Evolutionary conservation across 2,888 invertebrate genomes (phyloP), one percentile per base, ranked within the genome.

Genomic region (Ormyrus pomaceus): DNA sequence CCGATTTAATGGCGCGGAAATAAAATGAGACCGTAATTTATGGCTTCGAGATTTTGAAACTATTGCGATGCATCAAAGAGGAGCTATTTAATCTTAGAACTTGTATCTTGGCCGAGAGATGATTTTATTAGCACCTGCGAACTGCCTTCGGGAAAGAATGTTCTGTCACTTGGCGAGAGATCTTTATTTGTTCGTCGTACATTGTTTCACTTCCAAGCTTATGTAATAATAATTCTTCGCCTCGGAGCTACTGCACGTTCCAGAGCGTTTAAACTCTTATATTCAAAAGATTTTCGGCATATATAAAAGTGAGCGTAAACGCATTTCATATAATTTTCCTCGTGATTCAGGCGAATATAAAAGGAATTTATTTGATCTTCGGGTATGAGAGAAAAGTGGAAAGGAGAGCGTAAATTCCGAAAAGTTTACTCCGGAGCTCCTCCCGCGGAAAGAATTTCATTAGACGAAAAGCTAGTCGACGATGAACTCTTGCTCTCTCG

Each of bases 391-490:
- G 69, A 72, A 34, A 62, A 65, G 50, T 58, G 53, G 65, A 46
- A 13, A 62, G 56, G 46, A 56, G 13, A 34, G 19, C 77, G 69
- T 75, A 64, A 80, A 80, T 80, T 59, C 65, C 59, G 65, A 77
- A 77, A 80, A 77, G 80, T 80, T 81, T 72, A 69, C 62, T 75
- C 66, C 46, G 62, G 50, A 68, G 66, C 53, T 62, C 11, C n/a
- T 13, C 4, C 34, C 55, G 55, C 69, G 10, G 73, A 82, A 79
- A 77, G 73, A 77, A 79, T 82, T 76, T 79, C 79, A 82, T 82
- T 79, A 77, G 66, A 79, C 53, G 82, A 74, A 79, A 77, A 77
- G 72, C 73, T 62, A 73, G 73, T 77, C 77, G 77, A 75, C 81
- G 81, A 78, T 81, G 81, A 81, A 81, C 81, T 34, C 34, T 80